Conservation (phyloP, 2,113 vertebrate species). For the Okapia johnstoni region DNA sequence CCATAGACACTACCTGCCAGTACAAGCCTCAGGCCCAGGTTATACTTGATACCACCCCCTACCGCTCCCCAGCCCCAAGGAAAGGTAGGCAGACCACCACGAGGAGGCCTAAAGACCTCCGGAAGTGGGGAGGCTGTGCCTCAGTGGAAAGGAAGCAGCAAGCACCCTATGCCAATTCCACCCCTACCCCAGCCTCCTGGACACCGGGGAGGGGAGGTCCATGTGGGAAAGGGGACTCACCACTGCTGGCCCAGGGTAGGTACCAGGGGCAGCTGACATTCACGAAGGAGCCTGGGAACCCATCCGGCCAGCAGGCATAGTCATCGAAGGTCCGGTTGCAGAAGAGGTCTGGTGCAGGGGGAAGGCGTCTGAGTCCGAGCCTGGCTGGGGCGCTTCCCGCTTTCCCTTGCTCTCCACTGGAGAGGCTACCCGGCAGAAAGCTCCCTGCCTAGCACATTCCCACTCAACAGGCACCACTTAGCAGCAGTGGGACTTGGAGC, state of each 20-base stretch:
- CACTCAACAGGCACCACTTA: background rate
- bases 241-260: slow-evolving; percentile 89
- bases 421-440: background rate
- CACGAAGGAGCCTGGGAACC: slow-evolving; percentile 84
- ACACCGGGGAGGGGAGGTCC: rapidly evolving
- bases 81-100: background rate
- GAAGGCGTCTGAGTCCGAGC: background rate
- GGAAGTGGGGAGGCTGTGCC: background rate
- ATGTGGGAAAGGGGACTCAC: slow-evolving; percentile 68
- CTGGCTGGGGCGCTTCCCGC: rapidly evolving
- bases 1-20: background rate
- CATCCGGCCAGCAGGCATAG: slow-evolving; percentile 95
- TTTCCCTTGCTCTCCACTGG: rapidly evolving
- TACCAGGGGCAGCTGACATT: slow-evolving; percentile 97
- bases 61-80: rapidly evolving
- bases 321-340: slow-evolving; percentile 94
- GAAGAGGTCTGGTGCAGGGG: slow-evolving; percentile 79
- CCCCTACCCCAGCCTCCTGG: background rate
- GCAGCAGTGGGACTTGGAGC: background rate
- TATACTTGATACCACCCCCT: background rate
- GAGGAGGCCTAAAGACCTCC: background rate
- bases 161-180: background rate
- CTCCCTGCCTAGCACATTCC: background rate
- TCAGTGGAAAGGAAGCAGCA: background rate
- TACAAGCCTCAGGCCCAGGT: background rate